phyloP scores from a whole-genome alignment of 2,113 vertebrate genomes.

The Notechis scutatus region DNA sequence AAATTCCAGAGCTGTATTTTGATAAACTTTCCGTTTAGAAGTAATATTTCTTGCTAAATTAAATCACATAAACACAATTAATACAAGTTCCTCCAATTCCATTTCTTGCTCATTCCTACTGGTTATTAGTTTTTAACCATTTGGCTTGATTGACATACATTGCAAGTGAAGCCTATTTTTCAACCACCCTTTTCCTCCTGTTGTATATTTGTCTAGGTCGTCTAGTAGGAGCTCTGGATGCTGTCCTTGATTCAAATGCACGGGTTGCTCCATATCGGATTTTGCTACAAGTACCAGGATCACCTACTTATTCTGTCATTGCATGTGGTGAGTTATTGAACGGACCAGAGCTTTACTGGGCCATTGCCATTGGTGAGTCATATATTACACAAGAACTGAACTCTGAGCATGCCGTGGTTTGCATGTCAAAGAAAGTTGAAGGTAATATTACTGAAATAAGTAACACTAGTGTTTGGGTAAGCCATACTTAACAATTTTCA shows the following conservation, averaged over 20 bases:
- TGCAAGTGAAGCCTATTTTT: neutral
- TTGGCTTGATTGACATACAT: neutral
- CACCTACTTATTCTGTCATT: constrained; percentile 91
- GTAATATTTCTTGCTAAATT: neutral
- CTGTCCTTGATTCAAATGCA: constrained; percentile 90
- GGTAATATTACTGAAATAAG: constrained; percentile 60
- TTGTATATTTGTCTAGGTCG: constrained; percentile 73
- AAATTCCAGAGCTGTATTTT: neutral
- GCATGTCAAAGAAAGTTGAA: constrained; percentile 65
- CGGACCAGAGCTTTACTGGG: constrained; percentile 88
- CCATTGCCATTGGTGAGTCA: constrained; percentile 88
- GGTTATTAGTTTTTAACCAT: neutral
- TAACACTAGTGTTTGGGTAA: constrained; percentile 9
- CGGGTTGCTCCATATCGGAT: constrained; percentile 90
- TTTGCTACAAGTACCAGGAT: constrained; percentile 91
- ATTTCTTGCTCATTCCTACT: neutral
- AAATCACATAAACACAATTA: neutral
- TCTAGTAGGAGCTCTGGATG: constrained; percentile 92
- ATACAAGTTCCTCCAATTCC: neutral
- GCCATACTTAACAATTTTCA: constrained; percentile 42
- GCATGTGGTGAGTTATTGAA: constrained; percentile 88
- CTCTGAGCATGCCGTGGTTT: constrained; percentile 68
- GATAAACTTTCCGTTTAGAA: neutral
- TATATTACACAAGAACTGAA: neutral
- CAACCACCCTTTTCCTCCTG: neutral